Evolutionary conservation across 2,888 invertebrate genomes (phyloP).

Genomic region (Sphaeridia pumilis): DNA sequence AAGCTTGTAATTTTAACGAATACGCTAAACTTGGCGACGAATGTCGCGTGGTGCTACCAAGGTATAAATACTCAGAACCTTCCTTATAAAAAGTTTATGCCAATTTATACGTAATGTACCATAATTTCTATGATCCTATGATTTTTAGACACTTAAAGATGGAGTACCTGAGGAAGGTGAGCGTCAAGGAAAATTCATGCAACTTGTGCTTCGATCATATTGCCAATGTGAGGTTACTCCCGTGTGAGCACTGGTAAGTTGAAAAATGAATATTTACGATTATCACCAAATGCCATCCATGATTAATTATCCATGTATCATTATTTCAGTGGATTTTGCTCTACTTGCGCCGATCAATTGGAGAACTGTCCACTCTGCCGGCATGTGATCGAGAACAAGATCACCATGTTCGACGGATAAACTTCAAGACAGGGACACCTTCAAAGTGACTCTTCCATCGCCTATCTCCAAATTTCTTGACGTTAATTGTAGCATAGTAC

Average conservation of each 20-base stretch:
- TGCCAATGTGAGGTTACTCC: slow-evolving; percentile 48
- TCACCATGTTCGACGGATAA: slow-evolving; percentile 27
- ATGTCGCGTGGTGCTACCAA: slow-evolving; percentile 69
- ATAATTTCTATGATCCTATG: no score
- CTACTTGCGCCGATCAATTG: slow-evolving; percentile 61
- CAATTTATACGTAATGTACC: no score
- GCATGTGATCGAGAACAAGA: slow-evolving; percentile 48
- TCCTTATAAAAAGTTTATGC: no score
- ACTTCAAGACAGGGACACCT: no score
- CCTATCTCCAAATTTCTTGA: no score
- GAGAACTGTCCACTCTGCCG: slow-evolving; percentile 82
- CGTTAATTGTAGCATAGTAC: no score
- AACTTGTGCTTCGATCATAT: slow-evolving; percentile 73
- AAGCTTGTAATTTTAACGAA: slow-evolving; percentile 64
- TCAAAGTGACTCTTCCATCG: no score
- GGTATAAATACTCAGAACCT: no score
- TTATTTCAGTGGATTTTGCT: slow-evolving; percentile 71
- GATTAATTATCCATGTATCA: no score
- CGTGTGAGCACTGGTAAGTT: slow-evolving; percentile 64
- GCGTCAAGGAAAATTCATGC: slow-evolving; percentile 70
- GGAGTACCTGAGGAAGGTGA: slow-evolving; percentile 58
- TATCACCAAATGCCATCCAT: no score
- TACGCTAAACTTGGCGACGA: slow-evolving; percentile 60
- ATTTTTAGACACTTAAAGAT: slow-evolving; percentile 59
- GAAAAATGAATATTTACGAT: no score